Base-by-base conservation (phyloP, 2,888 invertebrate species). In the Apamea monoglypha region DNA sequence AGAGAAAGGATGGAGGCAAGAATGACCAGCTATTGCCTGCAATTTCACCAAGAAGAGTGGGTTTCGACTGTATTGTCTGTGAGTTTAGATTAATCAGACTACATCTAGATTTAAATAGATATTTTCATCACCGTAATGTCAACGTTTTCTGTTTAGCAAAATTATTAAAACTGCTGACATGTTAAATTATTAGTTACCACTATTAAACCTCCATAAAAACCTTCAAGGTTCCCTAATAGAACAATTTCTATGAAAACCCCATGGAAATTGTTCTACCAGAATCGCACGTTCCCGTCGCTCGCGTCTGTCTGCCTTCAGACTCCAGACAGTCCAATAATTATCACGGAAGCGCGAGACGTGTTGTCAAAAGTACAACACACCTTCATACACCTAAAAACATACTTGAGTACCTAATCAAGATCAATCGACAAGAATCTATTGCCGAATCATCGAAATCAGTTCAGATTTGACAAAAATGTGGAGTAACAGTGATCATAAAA, bases 1-100 rank as follows among this genome's bases (percentile, higher is more conserved):
- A 25, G 69, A 70, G 44, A 78, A 68, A 44, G 18, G 2, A 25
- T 56, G 47, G 40, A 68, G 36, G 66, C 21, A 76, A 63, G 16
- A 70, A 59, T 59, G 0, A 2, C 25, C 7, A 59, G 1, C 6
- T 21, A 53, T 8, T 29, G n/a, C 25, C 16, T 16, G 25, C 14
- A 56, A 56, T 56, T 69, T 32, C 4, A 69, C 29, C 29, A 32
- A 69, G 21, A 69, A 29, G 21, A 21, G 21, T 1, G 1, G 6
- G 50, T 21, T 50, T 50, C 14, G 8, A 50, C 14, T 44, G 44
- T 44, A 14, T 47, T 47, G 47, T 14, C 47, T 47, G 47, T 47
- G 47, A 14, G 40, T 47, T 47, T 16, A 47, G 16, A 47, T 44
- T 44, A 47, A 12, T 47, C 47, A 47, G 47, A 47, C 47, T 47